Conservation (phyloP, 2,113 vertebrate genomes). For the Anser cygnoides region DNA sequence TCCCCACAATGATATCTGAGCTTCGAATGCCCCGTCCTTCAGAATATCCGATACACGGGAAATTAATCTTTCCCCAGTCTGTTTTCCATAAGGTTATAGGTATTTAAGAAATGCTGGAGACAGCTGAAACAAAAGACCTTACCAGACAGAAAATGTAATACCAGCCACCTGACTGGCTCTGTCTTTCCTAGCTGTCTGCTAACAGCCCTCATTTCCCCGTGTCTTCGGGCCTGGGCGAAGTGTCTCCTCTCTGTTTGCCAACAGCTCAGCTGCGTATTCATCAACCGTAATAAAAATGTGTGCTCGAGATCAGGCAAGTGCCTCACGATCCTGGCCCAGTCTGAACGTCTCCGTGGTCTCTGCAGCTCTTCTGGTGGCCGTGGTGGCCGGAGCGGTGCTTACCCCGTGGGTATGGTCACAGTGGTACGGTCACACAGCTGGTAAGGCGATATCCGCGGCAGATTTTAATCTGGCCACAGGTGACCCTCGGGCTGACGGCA, state of each 20-base stretch:
- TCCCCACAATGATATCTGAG: background rate
- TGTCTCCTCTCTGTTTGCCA: background rate
- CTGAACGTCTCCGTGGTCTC: background rate
- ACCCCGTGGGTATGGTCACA: background rate
- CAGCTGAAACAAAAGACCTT: background rate
- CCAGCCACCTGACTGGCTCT: background rate
- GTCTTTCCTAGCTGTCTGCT: background rate
- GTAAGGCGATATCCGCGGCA: background rate
- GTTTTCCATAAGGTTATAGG: background rate
- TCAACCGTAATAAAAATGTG: background rate
- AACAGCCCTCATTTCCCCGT: background rate
- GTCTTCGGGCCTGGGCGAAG: background rate
- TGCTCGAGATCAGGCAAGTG: background rate
- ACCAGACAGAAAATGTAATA: background rate
- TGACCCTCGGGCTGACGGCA: background rate
- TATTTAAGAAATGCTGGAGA: background rate
- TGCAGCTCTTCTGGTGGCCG: background rate
- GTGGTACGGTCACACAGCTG: fast-evolving
- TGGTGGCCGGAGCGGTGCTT: background rate
- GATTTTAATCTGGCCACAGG: background rate
- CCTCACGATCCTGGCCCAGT: background rate
- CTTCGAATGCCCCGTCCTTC: background rate
- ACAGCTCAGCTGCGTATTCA: background rate
- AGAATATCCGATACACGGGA: background rate
- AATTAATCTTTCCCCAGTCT: constrained; percentile 1